These are phyloP conservation scores for Drosophila rhopaloa DNA, from an alignment of 1,140 invertebrate species.

Conservation along the genomic window DNA sequence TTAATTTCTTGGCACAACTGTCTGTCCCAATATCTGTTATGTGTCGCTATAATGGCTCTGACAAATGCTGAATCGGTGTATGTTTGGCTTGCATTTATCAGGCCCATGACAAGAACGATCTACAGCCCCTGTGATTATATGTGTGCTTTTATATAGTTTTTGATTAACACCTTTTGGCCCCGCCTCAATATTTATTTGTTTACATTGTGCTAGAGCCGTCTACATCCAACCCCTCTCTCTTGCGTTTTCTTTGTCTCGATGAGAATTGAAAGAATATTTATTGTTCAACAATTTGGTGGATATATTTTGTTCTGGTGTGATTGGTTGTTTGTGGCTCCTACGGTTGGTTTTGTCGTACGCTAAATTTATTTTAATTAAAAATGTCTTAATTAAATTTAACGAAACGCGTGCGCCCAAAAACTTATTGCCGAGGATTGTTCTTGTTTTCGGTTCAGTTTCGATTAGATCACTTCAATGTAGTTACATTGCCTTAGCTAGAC, in stretches of 20 bases:
- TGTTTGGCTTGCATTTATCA: slow-evolving; percentile 53
- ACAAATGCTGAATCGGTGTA: slow-evolving; percentile 12
- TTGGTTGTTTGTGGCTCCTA: slow-evolving; percentile 22
- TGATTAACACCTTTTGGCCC: slow-evolving; percentile 66
- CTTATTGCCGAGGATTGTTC: slow-evolving; percentile 4
- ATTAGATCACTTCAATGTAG: slow-evolving; percentile 8
- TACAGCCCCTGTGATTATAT: slow-evolving; percentile 22
- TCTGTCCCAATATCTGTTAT: slow-evolving; percentile 29
- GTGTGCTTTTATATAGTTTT: slow-evolving; percentile 32
- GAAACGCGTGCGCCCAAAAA: slow-evolving; percentile 38
- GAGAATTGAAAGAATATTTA: slow-evolving; percentile 52
- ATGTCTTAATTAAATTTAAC: slow-evolving; percentile 74
- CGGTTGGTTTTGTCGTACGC: slow-evolving; percentile 54
- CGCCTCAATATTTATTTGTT: slow-evolving; percentile 73
- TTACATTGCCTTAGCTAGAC: slow-evolving; percentile 7
- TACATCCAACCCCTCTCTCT: not conserved
- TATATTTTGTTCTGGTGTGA: slow-evolving; percentile 41
- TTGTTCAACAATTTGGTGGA: slow-evolving; percentile 52
- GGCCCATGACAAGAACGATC: slow-evolving; percentile 28
- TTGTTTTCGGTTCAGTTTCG: slow-evolving; percentile 21
- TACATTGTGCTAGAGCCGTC: slow-evolving; percentile 24
- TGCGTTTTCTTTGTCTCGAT: slow-evolving; percentile 4
- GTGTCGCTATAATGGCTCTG: slow-evolving; percentile 12
- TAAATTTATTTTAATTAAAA: slow-evolving; percentile 81
- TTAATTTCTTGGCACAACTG: slow-evolving; percentile 77